Evolutionary conservation across 2,888 invertebrate genomes (phyloP), one percentile per base, ranked within the genome.

Genomic region (Ferrisia virgata): DNA sequence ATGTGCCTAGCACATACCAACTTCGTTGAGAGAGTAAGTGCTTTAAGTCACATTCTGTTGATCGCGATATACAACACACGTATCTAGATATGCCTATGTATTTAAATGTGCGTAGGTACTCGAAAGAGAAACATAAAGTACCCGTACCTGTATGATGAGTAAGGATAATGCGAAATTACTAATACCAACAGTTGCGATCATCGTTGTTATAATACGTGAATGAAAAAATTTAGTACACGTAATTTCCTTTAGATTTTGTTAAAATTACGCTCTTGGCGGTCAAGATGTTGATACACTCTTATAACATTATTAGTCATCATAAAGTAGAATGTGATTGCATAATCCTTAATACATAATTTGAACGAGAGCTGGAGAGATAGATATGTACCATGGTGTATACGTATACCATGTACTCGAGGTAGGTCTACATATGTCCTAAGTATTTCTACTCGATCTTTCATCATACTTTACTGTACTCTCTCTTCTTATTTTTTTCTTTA

Each of bases 381-480:
- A 43, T 15, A 18, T 3, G 18, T 47, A 47, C 1, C n/a, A 3
- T 3, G 18, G 47, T 18, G 18, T 18, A 18, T 40, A 40, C n/a
- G n/a, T n/a, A n/a, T n/a, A n/a, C n/a, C n/a, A n/a, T n/a, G n/a
- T n/a, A n/a, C n/a, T n/a, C n/a, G n/a, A n/a, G n/a, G 78, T 78
- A 33, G 36, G 78, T n/a, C n/a, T n/a, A n/a, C n/a, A n/a, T n/a
- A n/a, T n/a, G n/a, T n/a, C n/a, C n/a, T n/a, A n/a, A n/a, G n/a
- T n/a, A n/a, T n/a, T n/a, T n/a, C n/a, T 47, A 80, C 80, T 80
- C n/a, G 15, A 25, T 80, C 80, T 80, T 80, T 80, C 80, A 53
- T 80, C 80, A 47, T 80, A 79, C n/a, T n/a, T n/a, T n/a, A n/a
- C n/a, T n/a, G n/a, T 79, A 25, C 13, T 64, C 58, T 2, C 58